These are phyloP conservation scores for Ophion obscuratus DNA, from an alignment of 2,888 invertebrate species.

Conservation along the genomic window DNA sequence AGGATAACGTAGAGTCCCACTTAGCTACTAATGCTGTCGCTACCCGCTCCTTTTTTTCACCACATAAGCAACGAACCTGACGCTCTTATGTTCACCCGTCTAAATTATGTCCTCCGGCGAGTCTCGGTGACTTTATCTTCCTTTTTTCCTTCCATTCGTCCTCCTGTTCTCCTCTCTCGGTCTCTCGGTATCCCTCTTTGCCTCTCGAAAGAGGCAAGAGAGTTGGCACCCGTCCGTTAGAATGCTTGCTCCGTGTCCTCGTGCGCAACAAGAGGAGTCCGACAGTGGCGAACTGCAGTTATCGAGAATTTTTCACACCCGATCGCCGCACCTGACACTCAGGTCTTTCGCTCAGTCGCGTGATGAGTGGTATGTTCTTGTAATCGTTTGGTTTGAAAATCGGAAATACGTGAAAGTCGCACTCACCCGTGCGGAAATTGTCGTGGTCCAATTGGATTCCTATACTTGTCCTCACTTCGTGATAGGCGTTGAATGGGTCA, in stretches of 20 bases:
- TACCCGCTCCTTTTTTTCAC: conserved; percentile 76
- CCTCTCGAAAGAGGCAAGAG: conserved; percentile 10
- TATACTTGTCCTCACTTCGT: too few species aligned
- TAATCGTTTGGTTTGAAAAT: too few species aligned
- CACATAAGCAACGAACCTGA: conserved; percentile 36
- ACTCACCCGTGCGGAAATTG: too few species aligned
- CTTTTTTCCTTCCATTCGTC: conserved; percentile 22
- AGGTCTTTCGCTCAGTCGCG: background rate
- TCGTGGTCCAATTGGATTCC: too few species aligned
- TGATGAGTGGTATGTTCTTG: background rate
- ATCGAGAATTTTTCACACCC: conserved; percentile 31
- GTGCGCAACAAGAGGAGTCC: background rate
- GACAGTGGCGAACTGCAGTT: conserved; percentile 22
- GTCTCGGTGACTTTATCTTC: conserved; percentile 49
- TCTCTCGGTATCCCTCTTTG: conserved; percentile 64
- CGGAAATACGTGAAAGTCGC: too few species aligned
- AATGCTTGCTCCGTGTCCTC: conserved; percentile 31
- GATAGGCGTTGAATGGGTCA: too few species aligned
- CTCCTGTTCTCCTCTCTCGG: conserved; percentile 22
- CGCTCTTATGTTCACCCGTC: conserved; percentile 67
- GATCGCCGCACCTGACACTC: background rate
- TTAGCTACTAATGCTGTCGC: conserved; percentile 83
- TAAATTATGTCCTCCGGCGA: conserved; percentile 79
- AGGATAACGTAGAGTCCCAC: conserved; percentile 82
- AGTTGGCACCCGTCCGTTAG: conserved; percentile 33